phyloP scores from a whole-genome alignment of 2,797 vertebrate genomes.

The Dendrocincla fuliginosa region DNA sequence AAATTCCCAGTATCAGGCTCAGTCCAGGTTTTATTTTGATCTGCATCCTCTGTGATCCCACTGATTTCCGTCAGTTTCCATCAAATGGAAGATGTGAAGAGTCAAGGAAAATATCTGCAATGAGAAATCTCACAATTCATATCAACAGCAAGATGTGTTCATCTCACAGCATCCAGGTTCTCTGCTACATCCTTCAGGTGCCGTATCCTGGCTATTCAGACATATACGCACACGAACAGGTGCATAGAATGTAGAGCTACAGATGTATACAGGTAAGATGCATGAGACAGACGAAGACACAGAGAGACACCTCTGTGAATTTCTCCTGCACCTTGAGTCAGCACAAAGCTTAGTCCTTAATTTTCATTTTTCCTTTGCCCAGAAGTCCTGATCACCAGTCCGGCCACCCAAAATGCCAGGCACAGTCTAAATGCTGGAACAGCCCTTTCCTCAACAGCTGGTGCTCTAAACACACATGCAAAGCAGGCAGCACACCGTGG shows the following conservation, averaged over 20 bases:
- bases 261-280: background rate
- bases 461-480: background rate
- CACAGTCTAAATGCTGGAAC: background rate
- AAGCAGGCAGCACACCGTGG: background rate
- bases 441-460: background rate
- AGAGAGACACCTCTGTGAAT: background rate
- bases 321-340: background rate
- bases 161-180: background rate
- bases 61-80: background rate
- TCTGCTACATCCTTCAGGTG: background rate
- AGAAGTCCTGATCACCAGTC: background rate
- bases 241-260: rapidly evolving
- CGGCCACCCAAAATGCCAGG: background rate
- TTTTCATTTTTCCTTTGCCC: background rate
- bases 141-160: background rate
- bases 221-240: background rate
- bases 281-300: background rate
- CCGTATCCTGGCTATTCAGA: background rate
- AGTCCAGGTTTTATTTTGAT: background rate
- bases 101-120: background rate
- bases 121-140: background rate
- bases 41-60: background rate
- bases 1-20: slow-evolving; percentile 7
- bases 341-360: background rate
- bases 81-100: background rate